phyloP scores from a whole-genome alignment of 23 tunicate species.

The Corella eumyota region DNA sequence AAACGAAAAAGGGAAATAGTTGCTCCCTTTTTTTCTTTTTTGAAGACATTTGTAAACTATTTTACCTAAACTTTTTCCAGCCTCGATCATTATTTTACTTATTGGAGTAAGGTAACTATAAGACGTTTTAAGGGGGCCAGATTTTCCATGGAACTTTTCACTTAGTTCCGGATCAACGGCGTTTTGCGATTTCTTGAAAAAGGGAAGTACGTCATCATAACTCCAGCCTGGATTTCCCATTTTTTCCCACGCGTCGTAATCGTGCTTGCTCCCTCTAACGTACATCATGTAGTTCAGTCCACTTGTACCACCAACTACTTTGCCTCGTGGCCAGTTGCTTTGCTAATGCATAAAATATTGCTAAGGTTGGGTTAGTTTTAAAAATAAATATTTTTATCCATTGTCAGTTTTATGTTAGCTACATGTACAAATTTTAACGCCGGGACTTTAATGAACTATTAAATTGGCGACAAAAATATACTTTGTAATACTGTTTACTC shows the following conservation, averaged over 20 bases:
- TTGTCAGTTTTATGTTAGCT: not conserved
- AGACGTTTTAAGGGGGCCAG: conserved; percentile 24
- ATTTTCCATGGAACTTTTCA: conserved; percentile 18
- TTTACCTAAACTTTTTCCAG: conserved; percentile 30
- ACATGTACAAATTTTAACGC: too few relatives aligned
- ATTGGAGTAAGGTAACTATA: conserved; percentile 5
- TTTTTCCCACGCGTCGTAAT: conserved; percentile 46
- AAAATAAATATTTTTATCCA: not conserved
- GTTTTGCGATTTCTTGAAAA: conserved; percentile 35
- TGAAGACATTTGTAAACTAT: not conserved
- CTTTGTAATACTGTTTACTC: too few relatives aligned
- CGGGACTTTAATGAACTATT: too few relatives aligned
- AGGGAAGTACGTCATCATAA: conserved; percentile 18
- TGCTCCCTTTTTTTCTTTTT: not conserved
- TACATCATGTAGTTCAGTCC: conserved; percentile 37
- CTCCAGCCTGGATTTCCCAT: conserved; percentile 42
- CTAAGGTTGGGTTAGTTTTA: not conserved
- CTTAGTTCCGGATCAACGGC: not conserved
- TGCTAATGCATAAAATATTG: conserved; percentile 2
- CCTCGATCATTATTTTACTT: conserved; percentile 7
- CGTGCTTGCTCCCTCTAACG: conserved; percentile 26
- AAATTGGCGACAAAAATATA: too few relatives aligned
- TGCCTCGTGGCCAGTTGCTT: conserved; percentile 19
- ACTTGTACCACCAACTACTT: conserved; percentile 47
- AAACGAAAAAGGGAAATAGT: not conserved